A percentile compares a stretch with the other conserved stretches of the same genome.
These are phyloP conservation scores for Eurytoma californica DNA, from an alignment of 2,888 invertebrate genomes.

Conservation along the genomic window DNA sequence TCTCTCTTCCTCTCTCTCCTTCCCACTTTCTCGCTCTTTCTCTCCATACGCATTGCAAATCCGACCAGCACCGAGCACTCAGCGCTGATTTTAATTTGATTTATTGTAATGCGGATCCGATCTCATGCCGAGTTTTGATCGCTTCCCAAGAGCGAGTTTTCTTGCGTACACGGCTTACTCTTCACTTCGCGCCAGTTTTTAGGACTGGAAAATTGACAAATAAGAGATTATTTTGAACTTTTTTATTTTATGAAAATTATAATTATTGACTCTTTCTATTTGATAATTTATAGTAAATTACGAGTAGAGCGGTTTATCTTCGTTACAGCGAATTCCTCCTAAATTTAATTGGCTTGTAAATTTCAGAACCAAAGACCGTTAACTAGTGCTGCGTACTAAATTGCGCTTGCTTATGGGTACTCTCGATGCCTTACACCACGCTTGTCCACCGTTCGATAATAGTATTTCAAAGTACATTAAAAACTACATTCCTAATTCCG, in stretches of 20 bases:
- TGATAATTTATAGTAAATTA: not conserved
- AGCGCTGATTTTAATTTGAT: constrained; percentile 13
- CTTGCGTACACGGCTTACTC: not conserved
- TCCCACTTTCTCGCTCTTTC: not conserved
- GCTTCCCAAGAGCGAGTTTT: not conserved
- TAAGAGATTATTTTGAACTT: not conserved
- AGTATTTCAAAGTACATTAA: not conserved
- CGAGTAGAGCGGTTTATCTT: constrained; percentile 22
- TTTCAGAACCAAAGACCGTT: constrained; percentile 21
- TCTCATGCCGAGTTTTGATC: not conserved
- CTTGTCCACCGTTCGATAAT: too few species aligned
- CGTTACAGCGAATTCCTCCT: constrained; percentile 39
- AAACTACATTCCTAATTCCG: too few species aligned
- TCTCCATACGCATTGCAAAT: constrained; percentile 1
- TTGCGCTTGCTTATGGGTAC: constrained; percentile 2
- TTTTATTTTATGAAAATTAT: too few species aligned
- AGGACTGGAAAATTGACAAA: not conserved
- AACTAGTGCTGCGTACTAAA: constrained; percentile 14
- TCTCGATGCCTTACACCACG: not conserved
- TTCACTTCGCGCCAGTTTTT: not conserved
- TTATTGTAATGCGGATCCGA: not conserved
- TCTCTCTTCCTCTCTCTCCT: not conserved
- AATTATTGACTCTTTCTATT: not conserved
- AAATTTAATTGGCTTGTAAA: constrained; percentile 45
- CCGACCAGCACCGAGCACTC: not conserved